Evolutionary conservation across 2,113 vertebrate species (phyloP).

Genomic region (Corydoras sp.): DNA sequence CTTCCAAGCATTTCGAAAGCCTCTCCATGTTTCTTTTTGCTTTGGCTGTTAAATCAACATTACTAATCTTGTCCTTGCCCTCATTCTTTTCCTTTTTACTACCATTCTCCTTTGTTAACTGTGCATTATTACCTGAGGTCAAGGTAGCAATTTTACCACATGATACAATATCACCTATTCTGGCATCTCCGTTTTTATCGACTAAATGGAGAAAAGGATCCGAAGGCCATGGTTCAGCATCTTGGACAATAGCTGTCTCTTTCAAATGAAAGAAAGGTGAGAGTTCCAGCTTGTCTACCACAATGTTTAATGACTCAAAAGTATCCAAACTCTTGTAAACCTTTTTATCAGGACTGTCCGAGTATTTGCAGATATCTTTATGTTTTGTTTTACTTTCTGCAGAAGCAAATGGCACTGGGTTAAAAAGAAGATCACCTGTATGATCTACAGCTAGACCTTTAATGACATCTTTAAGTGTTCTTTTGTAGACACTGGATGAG

Average conservation of each 20-base stretch:
- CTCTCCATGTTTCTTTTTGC: constrained; percentile 41
- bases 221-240: constrained; percentile 35
- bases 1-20: constrained; percentile 55
- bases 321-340: constrained; percentile 28
- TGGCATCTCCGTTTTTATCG: not conserved
- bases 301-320: constrained; percentile 21
- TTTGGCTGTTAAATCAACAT: constrained; percentile 37
- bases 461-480: constrained; percentile 42
- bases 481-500: constrained; percentile 53
- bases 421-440: constrained; percentile 6
- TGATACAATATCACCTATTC: constrained; percentile 14
- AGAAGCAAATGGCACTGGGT: constrained; percentile 44
- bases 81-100: constrained; percentile 21
- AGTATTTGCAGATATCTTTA: constrained; percentile 41
- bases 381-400: constrained; percentile 50
- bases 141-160: constrained; percentile 9
- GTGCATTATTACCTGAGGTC: constrained; percentile 9
- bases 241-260: constrained; percentile 49
- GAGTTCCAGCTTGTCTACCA: constrained; percentile 35
- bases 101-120: constrained; percentile 24
- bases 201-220: constrained; percentile 16
- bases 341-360: constrained; percentile 14
- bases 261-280: constrained; percentile 32
- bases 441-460: too few species aligned
- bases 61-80: too few species aligned